Percentiles rank a stretch among this genome's conserved stretches.
Evolutionary conservation across 2,888 invertebrate genomes (phyloP).

Genomic region (Eristalis pertinax): DNA sequence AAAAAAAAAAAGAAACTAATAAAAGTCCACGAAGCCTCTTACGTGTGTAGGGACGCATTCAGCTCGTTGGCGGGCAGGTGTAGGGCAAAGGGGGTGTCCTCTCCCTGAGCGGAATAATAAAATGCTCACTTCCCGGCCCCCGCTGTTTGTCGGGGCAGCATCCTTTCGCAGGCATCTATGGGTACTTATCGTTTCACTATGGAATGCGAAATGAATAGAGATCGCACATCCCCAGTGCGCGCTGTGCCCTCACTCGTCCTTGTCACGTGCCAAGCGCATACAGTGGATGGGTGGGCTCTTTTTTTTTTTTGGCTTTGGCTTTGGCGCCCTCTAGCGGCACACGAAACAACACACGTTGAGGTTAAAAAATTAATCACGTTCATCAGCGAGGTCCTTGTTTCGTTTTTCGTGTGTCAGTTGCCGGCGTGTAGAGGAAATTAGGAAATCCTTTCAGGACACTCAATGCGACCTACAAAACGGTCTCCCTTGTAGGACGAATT

Average conservation of each 20-base stretch:
- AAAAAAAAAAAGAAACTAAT: constrained; percentile 30
- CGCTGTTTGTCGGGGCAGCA: background rate
- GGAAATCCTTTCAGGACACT: constrained; percentile 49
- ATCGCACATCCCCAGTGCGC: constrained; percentile 20
- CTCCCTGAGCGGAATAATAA: constrained; percentile 59
- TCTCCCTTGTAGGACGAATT: background rate
- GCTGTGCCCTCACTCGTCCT: constrained; percentile 24
- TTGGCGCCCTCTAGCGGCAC: background rate
- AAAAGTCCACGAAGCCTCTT: constrained; percentile 49
- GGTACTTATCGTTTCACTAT: constrained; percentile 55
- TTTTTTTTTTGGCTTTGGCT: background rate
- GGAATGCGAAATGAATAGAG: constrained; percentile 63
- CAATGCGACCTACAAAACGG: constrained; percentile 21
- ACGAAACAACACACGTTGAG: constrained; percentile 25
- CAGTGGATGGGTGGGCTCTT: background rate
- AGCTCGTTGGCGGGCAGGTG: background rate
- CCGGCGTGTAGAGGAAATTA: constrained; percentile 36
- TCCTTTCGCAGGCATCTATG: constrained; percentile 43
- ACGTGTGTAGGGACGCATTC: background rate
- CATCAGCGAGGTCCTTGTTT: constrained; percentile 21
- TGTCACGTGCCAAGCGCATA: constrained; percentile 53
- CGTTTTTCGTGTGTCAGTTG: constrained; percentile 15
- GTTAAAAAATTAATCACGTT: constrained; percentile 66
- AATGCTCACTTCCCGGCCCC: constrained; percentile 14
- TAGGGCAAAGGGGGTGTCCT: background rate